Base-by-base conservation (phyloP, 2,888 invertebrate genomes). In the Muschampia plurimacula region DNA sequence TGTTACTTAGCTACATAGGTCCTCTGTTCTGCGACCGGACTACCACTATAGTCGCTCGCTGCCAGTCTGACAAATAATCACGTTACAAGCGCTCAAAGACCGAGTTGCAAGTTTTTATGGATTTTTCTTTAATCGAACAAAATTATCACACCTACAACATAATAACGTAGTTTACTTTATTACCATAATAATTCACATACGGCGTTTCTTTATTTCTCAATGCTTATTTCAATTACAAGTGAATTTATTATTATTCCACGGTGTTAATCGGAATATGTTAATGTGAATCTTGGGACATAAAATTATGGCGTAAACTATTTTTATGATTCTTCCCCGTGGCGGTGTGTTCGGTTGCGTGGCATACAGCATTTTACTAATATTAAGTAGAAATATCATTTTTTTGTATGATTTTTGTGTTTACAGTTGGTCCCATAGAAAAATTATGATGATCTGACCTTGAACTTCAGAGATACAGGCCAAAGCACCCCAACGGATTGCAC, bases 91-190 rank as follows among this genome's bases (percentile, higher is more conserved):
- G 22, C 22, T 22, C 22, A 22, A 22, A 22, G 22, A 22, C 22
- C 22, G 22, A 22, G 22, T 22, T 22, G 22, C 22, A 22, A 22
- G 13, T 28, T 41, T 69, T 64, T 28, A 55, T 55, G n/a, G 55
- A 52, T 28, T 64, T 69, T 13, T 55, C 55, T 62, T 59, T 49
- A 46, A 49, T 68, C n/a, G 12, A 69, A 69, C 36, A 0, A 62
- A 69, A 62, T 69, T 46, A 82, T 77, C 78, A 76, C 72, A 74
- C 80, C 81, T 79, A 70, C 69, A 6, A 49, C 55, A 44, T 44
- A 55, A 55, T 70, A 70, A 64, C 52, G 44, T 64, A 44, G 4
- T 46, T 46, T 22, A 12, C 57, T 74, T 74, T 60, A 72, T 49
- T 10, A 63, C 63, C 10, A 9, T 52, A 28, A 72, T 72, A 72